Percentiles rank a stretch among this genome's conserved stretches.
These are phyloP conservation scores for Athalia circularis DNA, from an alignment of 2,888 invertebrate species.

Conservation along the genomic window DNA sequence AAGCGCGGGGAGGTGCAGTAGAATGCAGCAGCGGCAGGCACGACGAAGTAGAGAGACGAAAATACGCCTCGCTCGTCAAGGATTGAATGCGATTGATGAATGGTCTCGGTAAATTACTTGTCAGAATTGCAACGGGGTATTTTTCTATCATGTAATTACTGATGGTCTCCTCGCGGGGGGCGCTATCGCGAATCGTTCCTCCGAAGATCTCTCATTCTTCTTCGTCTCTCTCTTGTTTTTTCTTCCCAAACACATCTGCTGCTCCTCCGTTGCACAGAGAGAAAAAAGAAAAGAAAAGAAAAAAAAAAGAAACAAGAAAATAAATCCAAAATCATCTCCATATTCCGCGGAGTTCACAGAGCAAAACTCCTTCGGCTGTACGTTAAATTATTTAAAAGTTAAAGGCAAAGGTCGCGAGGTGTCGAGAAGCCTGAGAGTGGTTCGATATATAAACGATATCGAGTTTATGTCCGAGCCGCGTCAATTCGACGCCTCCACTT, in stretches of 20 bases:
- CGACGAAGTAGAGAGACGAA: constrained; percentile 33
- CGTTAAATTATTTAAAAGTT: background rate
- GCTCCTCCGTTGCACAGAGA: no score
- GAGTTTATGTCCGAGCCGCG: constrained; percentile 20
- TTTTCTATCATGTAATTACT: constrained; percentile 41
- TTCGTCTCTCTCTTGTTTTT: background rate
- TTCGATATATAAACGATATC: constrained; percentile 40
- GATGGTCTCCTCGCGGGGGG: constrained; percentile 42
- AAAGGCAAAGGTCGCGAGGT: background rate
- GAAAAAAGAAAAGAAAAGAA: no score
- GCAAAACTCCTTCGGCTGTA: background rate
- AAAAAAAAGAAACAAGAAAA: no score
- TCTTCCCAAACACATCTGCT: no score
- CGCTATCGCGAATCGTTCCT: constrained; percentile 37
- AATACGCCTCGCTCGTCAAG: constrained; percentile 43
- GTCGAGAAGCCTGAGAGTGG: constrained; percentile 28
- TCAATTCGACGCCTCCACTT: constrained; percentile 37
- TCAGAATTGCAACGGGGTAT: constrained; percentile 41
- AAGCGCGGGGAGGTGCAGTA: background rate
- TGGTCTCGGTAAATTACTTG: constrained; percentile 44
- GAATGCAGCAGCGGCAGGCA: background rate
- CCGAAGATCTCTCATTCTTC: constrained; percentile 23
- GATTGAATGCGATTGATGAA: constrained; percentile 45
- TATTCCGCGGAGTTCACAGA: no score
- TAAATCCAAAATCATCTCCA: no score